These are phyloP conservation scores for Cyrtorhinus lividipennis DNA, from an alignment of 1,140 invertebrate species.

Conservation along the genomic window DNA sequence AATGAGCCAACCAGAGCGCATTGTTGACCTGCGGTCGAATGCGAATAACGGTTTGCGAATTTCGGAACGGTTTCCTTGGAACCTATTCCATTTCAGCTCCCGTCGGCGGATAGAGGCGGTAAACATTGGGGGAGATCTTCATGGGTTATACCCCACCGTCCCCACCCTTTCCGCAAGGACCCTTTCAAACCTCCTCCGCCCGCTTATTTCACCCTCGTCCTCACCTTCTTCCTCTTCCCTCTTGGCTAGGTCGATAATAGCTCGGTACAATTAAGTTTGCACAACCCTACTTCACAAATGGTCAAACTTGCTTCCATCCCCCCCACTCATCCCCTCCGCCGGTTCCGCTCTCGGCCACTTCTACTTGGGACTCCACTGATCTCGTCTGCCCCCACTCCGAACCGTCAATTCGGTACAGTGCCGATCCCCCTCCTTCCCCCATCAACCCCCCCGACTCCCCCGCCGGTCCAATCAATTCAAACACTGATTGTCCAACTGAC, in stretches of 20 bases:
- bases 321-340: conserved; percentile 10
- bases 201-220: too few relatives aligned
- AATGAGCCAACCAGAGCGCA: too few relatives aligned
- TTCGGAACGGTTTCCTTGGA: too few relatives aligned
- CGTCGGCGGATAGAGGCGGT: too few relatives aligned
- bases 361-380: not conserved
- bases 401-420: not conserved
- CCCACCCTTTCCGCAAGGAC: too few relatives aligned
- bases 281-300: not conserved
- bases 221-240: too few relatives aligned
- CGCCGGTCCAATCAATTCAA: not conserved
- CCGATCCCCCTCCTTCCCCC: not conserved
- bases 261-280: not conserved
- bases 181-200: too few relatives aligned
- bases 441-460: not conserved
- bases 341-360: not conserved
- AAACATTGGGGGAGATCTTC: not conserved
- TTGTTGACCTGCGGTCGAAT: too few relatives aligned
- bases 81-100: too few relatives aligned
- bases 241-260: not conserved
- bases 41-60: too few relatives aligned
- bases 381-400: not conserved
- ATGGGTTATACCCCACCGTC: not conserved
- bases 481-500: not conserved
- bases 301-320: not conserved